Conservation (phyloP, 2,113 vertebrate genomes). For the Dipodomys ordii region DNA sequence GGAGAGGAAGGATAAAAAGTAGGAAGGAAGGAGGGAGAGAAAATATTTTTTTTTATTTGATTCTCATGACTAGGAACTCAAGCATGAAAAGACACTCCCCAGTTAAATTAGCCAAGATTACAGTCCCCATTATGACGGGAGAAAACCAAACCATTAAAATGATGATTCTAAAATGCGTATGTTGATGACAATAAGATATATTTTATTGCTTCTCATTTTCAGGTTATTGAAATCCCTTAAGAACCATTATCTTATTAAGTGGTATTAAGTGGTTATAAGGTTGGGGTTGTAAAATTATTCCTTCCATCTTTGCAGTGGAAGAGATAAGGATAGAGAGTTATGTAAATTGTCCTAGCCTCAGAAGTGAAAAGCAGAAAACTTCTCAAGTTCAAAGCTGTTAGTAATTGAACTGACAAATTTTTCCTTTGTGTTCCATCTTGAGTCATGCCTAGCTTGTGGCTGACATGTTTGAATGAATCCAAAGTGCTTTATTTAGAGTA, state of each 20-base stretch:
- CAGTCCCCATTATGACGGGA: conserved; percentile 73
- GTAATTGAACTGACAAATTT: conserved; percentile 6
- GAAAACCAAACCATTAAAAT: conserved; percentile 80
- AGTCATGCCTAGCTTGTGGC: not conserved
- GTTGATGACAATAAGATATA: conserved; percentile 78
- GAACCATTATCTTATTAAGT: conserved; percentile 78
- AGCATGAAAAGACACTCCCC: conserved; percentile 72
- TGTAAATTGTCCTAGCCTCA: conserved; percentile 31
- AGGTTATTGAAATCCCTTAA: conserved; percentile 77
- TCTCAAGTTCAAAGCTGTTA: not conserved
- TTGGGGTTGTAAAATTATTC: conserved; percentile 58
- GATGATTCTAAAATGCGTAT: conserved; percentile 79
- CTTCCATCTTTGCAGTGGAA: not conserved
- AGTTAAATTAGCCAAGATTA: conserved; percentile 75
- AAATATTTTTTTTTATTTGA: conserved; percentile 69
- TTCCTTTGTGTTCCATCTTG: conserved; percentile 11
- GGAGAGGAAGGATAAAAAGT: not conserved
- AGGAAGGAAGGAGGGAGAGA: not conserved
- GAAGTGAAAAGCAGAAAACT: conserved; percentile 40
- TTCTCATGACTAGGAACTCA: conserved; percentile 54
- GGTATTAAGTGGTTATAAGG: conserved; percentile 67
- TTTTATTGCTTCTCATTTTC: conserved; percentile 78
- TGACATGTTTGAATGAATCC: conserved; percentile 13
- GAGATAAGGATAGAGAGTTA: conserved; percentile 28
- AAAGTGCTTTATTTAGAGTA: conserved; percentile 20